Base-by-base conservation (phyloP, 2,113 vertebrate genomes). In the Myrmecophaga tridactyla region DNA sequence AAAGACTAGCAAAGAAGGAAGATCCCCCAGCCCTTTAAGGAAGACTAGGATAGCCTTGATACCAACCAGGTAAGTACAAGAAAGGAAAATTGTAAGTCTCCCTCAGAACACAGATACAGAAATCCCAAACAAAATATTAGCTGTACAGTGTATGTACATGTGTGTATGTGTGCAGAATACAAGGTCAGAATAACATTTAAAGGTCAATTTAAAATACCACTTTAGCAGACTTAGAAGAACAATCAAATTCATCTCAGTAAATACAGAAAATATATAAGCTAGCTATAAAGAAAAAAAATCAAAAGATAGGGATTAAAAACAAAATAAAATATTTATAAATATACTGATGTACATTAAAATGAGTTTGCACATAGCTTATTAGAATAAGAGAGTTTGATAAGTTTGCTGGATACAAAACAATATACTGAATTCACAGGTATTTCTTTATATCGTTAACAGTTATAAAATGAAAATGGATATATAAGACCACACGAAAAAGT, bases 171-270 rank as follows among this genome's bases (percentile, higher is more conserved):
- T 56, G 5, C 78, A 62, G 18, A 51, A 63, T 72, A 21, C 36
- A n/a, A 27, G 34, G n/a, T 88, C 43, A 94, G 15, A 53, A 41
- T 78, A 94, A 92, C 17, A 60, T 80, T 67, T 80, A 78, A 94
- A 48, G 11, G 39, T 5, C 34, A 43, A 9, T 65, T 82, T 56
- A 88, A 84, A 80, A n/a, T 80, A 70, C 25, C 23, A 60, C 67
- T 81, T 36, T 75, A 81, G 58, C 31, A 92, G 36, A 90, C 7
- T 81, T 76, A 80, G 43, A 6, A 70, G 11, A 86, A 70, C 36
- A 86, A 76, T 27, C 29, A 90, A 88, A 83, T 53, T 89, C 56
- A 29, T 86, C 27, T 72, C 43, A 93, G 75, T 25, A 86, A 63
- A 81, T 10, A 69, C 20, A 31, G 27, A 1, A 65, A 89, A 80